Conservation (phyloP, 2,888 invertebrate genomes). For the Leucozona laternaria region DNA sequence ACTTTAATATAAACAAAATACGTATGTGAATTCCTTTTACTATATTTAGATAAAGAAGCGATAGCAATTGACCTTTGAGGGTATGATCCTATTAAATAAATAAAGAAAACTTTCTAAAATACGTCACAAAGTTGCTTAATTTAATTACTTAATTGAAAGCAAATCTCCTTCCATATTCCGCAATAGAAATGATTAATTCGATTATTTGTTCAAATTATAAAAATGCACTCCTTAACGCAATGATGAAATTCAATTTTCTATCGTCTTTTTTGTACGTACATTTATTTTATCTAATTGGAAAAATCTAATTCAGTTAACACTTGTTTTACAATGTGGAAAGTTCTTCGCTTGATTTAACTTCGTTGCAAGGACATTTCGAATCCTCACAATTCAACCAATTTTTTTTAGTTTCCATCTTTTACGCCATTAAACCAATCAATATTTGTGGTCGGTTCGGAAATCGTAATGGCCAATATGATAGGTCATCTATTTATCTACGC, state of each 20-base stretch:
- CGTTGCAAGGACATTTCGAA: constrained; percentile 77
- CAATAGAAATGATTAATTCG: neutral
- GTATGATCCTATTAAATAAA: neutral
- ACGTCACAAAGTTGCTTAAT: neutral
- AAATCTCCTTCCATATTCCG: neutral
- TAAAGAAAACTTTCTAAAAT: neutral
- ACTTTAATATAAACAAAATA: too few species aligned
- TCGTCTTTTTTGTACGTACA: neutral
- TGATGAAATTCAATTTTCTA: neutral
- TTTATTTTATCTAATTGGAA: neutral
- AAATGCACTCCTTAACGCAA: neutral
- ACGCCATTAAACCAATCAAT: constrained; percentile 81
- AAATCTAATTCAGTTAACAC: neutral
- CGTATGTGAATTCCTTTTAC: too few species aligned
- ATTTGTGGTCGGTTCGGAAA: constrained; percentile 76
- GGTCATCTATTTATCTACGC: constrained; percentile 79
- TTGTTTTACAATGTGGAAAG: constrained; percentile 30
- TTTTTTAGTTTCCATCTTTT: constrained; percentile 79
- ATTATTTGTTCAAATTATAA: neutral
- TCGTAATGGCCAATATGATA: constrained; percentile 79
- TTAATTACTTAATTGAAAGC: constrained; percentile 30
- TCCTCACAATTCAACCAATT: constrained; percentile 80
- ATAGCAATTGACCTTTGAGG: too few species aligned
- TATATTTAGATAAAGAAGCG: too few species aligned
- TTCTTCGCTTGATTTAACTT: neutral